phyloP scores from a whole-genome alignment of 1,140 invertebrate genomes.

The Meteorus sp. region DNA sequence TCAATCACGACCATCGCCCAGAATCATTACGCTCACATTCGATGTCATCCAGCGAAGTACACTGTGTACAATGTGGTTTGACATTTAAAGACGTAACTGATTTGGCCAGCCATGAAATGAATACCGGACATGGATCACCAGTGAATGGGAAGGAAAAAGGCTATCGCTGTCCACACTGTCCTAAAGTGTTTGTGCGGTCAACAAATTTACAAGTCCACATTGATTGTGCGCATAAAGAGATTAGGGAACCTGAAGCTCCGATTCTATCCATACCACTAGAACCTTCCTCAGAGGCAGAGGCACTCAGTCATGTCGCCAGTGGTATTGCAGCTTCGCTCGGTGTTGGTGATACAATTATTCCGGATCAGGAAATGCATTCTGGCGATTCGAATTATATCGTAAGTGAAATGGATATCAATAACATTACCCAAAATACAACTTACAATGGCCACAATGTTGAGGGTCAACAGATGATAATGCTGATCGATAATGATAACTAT shows the following conservation, averaged over 20 bases:
- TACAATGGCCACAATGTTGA: slow-evolving; percentile 41
- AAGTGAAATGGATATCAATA: slow-evolving; percentile 36
- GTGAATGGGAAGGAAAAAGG: slow-evolving; percentile 41
- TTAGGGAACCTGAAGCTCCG: slow-evolving; percentile 29
- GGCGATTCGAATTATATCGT: slow-evolving; percentile 37
- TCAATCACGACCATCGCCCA: slow-evolving; percentile 59
- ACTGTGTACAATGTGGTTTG: slow-evolving; percentile 45
- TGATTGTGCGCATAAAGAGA: slow-evolving; percentile 47
- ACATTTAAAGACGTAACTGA: slow-evolving; percentile 42
- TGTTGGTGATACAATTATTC: slow-evolving; percentile 59
- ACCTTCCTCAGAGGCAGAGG: slow-evolving; percentile 61
- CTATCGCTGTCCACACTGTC: slow-evolving; percentile 49
- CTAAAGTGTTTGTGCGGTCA: slow-evolving; percentile 43
- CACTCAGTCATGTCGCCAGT: slow-evolving; percentile 60
- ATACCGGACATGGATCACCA: slow-evolving; percentile 39
- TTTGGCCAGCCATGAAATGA: slow-evolving; percentile 47
- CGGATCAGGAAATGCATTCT: slow-evolving; percentile 33
- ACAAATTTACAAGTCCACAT: slow-evolving; percentile 50
- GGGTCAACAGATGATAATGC: slow-evolving; percentile 51
- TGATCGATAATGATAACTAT: slow-evolving; percentile 46
- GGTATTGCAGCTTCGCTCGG: slow-evolving; percentile 63
- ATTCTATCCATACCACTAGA: slow-evolving; percentile 39
- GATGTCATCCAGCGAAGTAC: slow-evolving; percentile 34
- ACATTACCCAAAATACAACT: slow-evolving; percentile 32
- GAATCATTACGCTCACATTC: slow-evolving; percentile 30